These are phyloP conservation scores for Rhizomys pruinosus DNA, from an alignment of 2,113 vertebrate genomes.

Conservation along the genomic window DNA sequence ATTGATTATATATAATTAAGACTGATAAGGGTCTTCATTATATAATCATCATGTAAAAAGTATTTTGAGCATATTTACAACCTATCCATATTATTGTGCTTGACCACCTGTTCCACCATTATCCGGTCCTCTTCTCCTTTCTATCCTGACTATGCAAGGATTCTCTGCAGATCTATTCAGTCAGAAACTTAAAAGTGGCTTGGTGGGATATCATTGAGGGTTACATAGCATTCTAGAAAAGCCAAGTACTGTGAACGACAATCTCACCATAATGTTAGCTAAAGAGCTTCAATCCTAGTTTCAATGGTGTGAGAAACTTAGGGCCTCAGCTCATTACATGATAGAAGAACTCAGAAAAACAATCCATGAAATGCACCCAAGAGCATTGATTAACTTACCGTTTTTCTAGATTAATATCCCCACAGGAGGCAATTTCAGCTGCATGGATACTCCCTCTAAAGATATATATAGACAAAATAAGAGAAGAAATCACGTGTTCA, in stretches of 20 bases:
- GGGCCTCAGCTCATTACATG: neutral
- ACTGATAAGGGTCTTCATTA: neutral
- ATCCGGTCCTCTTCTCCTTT: neutral
- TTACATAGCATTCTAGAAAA: neutral
- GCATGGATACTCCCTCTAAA: neutral
- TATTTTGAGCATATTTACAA: neutral
- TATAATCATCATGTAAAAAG: neutral
- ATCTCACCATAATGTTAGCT: neutral
- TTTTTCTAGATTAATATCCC: neutral
- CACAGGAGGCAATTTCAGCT: neutral
- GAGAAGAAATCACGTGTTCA: neutral
- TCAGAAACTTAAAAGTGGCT: neutral
- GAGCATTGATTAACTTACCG: slow-evolving; percentile 48
- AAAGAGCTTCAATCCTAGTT: neutral
- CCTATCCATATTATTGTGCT: neutral
- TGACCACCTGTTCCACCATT: neutral
- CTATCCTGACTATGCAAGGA: neutral
- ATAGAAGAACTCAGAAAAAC: neutral
- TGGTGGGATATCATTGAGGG: neutral
- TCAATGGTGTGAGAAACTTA: neutral
- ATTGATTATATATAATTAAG: neutral
- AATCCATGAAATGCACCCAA: neutral
- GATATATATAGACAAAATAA: neutral
- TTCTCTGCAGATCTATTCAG: neutral
- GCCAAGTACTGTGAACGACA: neutral